phyloP scores from a whole-genome alignment of 2,797 vertebrate species.

The Aldrovandia affinis region DNA sequence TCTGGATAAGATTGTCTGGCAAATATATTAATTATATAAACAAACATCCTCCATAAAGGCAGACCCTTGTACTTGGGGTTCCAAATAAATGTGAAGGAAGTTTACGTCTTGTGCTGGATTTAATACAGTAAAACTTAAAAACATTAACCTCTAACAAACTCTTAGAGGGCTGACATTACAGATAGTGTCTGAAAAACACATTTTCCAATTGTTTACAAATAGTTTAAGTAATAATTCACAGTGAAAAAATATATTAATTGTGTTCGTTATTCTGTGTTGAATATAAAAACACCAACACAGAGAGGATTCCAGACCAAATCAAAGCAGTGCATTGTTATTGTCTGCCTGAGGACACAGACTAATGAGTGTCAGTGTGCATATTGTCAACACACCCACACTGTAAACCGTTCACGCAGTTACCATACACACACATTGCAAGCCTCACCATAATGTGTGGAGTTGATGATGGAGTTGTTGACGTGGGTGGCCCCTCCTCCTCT shows the following conservation, averaged over 20 bases:
- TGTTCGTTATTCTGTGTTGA: not conserved
- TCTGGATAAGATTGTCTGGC: too few relatives aligned
- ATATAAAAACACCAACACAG: not conserved
- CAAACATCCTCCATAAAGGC: not conserved
- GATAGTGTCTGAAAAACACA: not conserved
- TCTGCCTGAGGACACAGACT: not conserved
- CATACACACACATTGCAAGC: not conserved
- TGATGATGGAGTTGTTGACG: too few relatives aligned
- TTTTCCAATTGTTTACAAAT: not conserved
- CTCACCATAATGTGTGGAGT: too few relatives aligned
- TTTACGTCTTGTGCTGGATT: not conserved
- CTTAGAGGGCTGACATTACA: not conserved
- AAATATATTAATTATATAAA: not conserved
- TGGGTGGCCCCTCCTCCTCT: too few relatives aligned
- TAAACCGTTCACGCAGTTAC: not conserved
- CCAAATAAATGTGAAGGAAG: not conserved
- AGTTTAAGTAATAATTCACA: not conserved
- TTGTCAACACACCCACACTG: not conserved
- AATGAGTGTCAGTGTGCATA: not conserved
- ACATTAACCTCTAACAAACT: not conserved
- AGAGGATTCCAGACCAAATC: not conserved
- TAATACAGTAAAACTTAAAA: too few relatives aligned
- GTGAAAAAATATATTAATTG: not conserved
- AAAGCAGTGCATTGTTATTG: not conserved
- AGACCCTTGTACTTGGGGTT: not conserved